Evolutionary conservation across 2,113 vertebrate species (phyloP).

Genomic region (Laticauda laticaudata): DNA sequence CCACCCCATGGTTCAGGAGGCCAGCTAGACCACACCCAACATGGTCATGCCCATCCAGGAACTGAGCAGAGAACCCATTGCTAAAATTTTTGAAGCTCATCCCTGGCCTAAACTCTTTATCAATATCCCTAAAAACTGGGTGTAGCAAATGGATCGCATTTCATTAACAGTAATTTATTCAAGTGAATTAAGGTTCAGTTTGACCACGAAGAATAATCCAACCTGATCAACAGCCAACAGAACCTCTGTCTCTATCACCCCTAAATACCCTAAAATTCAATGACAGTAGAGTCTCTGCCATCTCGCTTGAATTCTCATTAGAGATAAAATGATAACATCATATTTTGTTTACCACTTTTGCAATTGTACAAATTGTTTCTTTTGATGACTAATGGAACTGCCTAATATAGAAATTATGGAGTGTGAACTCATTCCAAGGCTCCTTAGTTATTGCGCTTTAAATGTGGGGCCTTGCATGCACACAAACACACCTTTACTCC

Average conservation of each 20-base stretch:
- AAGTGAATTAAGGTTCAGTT: background rate
- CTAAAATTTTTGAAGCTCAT: no score
- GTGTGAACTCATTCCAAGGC: constrained; percentile 21
- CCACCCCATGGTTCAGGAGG: no score
- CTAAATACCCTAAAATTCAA: background rate
- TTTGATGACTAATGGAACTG: constrained; percentile 41
- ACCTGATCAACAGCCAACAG: background rate
- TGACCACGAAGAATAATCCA: background rate
- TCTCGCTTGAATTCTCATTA: background rate
- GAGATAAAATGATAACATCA: constrained; percentile 33
- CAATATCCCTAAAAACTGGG: background rate
- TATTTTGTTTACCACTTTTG: constrained; percentile 1
- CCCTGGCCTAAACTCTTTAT: background rate
- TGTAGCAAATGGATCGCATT: background rate
- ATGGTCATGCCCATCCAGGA: no score
- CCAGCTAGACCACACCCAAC: no score
- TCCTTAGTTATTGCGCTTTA: constrained; percentile 23
- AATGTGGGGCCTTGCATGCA: background rate
- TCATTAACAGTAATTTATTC: background rate
- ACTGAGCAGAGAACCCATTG: no score
- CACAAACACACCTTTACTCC: constrained; percentile 27
- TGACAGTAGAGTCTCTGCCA: background rate
- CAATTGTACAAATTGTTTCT: constrained; percentile 42
- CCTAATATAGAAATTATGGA: constrained; percentile 31
- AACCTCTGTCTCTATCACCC: background rate